phyloP scores from a whole-genome alignment of 2,113 vertebrate genomes.

The Blennius ocellaris region DNA sequence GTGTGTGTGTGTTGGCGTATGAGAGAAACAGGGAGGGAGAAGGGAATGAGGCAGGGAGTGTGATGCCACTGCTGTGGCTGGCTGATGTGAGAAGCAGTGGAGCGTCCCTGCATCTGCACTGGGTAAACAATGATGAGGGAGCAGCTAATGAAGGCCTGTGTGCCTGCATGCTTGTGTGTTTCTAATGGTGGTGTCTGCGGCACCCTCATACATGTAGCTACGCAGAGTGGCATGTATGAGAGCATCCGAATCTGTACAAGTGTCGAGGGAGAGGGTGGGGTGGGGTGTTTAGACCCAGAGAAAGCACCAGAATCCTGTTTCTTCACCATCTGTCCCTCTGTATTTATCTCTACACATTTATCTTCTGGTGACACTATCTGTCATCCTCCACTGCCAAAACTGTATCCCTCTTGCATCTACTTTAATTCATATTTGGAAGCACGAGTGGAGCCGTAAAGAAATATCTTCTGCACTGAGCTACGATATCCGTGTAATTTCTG shows the following conservation, averaged over 20 bases:
- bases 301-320: slow-evolving; percentile 29
- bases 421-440: background rate
- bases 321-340: slow-evolving; percentile 30
- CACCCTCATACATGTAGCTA: slow-evolving; percentile 6
- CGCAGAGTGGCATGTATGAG: slow-evolving; percentile 22
- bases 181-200: slow-evolving; percentile 25
- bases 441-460: background rate
- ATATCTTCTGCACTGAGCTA: background rate
- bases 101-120: slow-evolving; percentile 43
- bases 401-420: background rate
- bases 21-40: background rate
- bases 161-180: slow-evolving; percentile 3
- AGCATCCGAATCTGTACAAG: slow-evolving; percentile 13
- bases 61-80: slow-evolving; percentile 44
- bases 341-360: slow-evolving; percentile 16
- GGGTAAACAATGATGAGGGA: slow-evolving; percentile 64
- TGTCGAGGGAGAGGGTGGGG: background rate
- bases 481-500: too few relatives aligned
- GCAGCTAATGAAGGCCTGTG: slow-evolving; percentile 54
- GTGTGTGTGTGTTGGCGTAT: background rate
- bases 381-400: background rate
- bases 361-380: slow-evolving; percentile 16
- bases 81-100: slow-evolving; percentile 63
- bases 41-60: slow-evolving; percentile 14
- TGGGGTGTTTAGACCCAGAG: slow-evolving; percentile 26